These are phyloP conservation scores for Pelodiscus sinensis DNA, from an alignment of 2,113 vertebrate species.

Conservation along the genomic window DNA sequence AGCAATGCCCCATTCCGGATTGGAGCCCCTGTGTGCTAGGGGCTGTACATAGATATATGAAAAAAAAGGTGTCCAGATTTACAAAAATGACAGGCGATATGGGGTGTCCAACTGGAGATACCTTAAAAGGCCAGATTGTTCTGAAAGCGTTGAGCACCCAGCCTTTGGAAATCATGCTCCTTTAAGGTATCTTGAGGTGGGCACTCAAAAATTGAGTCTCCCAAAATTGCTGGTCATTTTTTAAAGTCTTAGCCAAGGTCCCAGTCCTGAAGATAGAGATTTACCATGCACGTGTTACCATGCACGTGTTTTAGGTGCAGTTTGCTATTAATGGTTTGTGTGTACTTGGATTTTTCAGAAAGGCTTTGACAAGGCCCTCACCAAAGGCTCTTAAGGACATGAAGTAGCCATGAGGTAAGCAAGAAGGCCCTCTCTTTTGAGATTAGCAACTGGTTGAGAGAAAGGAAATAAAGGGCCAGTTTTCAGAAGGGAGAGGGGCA, in stretches of 20 bases:
- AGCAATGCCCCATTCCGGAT: constrained; percentile 50
- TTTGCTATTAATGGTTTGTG: not conserved
- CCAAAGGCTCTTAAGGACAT: not conserved
- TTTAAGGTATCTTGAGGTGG: not conserved
- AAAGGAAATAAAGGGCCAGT: not conserved
- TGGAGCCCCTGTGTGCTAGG: constrained; percentile 47
- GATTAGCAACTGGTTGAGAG: not conserved
- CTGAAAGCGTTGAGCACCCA: not conserved
- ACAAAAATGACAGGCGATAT: not conserved
- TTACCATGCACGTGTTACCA: accelerated
- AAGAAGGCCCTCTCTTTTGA: not conserved
- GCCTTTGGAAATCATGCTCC: constrained; percentile 46
- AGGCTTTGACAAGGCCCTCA: not conserved
- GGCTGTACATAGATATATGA: constrained; percentile 38
- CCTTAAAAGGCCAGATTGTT: not conserved
- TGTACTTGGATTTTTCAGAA: not conserved
- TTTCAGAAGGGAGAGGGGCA: not conserved
- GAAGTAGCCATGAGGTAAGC: not conserved
- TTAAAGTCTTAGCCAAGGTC: not conserved
- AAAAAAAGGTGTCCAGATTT: not conserved
- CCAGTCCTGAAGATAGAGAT: not conserved
- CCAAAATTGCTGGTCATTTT: constrained; percentile 39
- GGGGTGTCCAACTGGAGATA: not conserved
- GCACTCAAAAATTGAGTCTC: constrained; percentile 40
- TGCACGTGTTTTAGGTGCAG: constrained; percentile 2